Conservation (phyloP, 2,797 vertebrate species). For the Schizothorax lantsangensis region DNA sequence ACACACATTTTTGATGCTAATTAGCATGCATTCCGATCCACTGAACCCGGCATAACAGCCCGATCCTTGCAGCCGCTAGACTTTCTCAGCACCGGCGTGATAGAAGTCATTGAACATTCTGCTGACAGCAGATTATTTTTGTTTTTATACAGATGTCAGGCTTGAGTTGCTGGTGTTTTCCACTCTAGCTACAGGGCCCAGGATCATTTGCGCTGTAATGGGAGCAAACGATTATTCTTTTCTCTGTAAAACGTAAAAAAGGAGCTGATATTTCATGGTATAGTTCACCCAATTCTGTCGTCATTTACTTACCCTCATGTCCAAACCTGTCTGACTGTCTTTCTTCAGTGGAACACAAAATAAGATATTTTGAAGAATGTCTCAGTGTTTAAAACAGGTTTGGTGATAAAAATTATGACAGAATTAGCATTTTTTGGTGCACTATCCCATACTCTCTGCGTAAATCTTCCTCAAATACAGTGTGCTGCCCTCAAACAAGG, state of each 20-base stretch:
- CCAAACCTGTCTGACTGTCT: background rate
- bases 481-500: background rate
- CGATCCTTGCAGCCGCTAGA: constrained; percentile 82
- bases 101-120: constrained; percentile 86
- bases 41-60: constrained; percentile 87
- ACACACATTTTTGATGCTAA: constrained; percentile 87
- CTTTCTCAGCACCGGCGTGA: constrained; percentile 81
- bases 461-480: background rate
- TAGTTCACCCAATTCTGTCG: constrained; percentile 60
- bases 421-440: background rate
- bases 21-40: constrained; percentile 98
- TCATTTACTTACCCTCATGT: background rate
- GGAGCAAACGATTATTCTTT: constrained; percentile 57
- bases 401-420: background rate
- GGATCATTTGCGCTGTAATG: constrained; percentile 59
- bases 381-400: background rate
- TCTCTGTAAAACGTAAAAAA: constrained; percentile 47
- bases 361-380: background rate
- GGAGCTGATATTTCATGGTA: constrained; percentile 75
- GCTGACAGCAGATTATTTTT: constrained; percentile 92
- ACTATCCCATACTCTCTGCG: background rate
- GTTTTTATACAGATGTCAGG: constrained; percentile 88
- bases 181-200: constrained; percentile 68
- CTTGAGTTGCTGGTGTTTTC: constrained; percentile 84
- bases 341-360: background rate